Evolutionary conservation across 2,888 invertebrate genomes (phyloP).

Genomic region (Chironomus riparius): DNA sequence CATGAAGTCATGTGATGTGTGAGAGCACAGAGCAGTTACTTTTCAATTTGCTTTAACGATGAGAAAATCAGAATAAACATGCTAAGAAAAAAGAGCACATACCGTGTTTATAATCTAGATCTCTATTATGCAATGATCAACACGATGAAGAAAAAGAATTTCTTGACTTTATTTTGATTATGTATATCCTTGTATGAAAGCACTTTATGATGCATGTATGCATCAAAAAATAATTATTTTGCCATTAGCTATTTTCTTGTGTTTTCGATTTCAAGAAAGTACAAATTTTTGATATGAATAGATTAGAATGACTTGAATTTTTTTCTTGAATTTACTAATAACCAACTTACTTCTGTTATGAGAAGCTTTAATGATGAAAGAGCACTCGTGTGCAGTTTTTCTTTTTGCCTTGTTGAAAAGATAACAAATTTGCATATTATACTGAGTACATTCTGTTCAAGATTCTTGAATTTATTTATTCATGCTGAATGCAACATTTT

Average conservation of each 20-base stretch:
- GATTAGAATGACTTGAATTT: too few relatives aligned
- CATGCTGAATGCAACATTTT: background rate
- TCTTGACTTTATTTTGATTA: too few relatives aligned
- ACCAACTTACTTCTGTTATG: too few relatives aligned
- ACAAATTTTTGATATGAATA: too few relatives aligned
- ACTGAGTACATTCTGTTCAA: background rate
- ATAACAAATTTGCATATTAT: background rate
- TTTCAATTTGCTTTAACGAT: background rate
- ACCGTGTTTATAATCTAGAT: slow-evolving; percentile 11
- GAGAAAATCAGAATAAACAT: background rate
- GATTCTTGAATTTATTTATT: background rate
- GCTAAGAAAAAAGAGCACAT: background rate
- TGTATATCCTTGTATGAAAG: too few relatives aligned
- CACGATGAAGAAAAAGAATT: background rate
- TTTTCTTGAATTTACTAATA: too few relatives aligned
- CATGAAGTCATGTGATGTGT: background rate
- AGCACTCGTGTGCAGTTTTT: background rate
- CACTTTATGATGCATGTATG: too few relatives aligned
- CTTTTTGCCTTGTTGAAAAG: background rate
- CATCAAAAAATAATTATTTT: too few relatives aligned
- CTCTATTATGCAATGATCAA: slow-evolving; percentile 14
- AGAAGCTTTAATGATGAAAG: too few relatives aligned
- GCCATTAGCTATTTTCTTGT: too few relatives aligned
- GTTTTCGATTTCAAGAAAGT: too few relatives aligned
- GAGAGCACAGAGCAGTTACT: slow-evolving; percentile 1